Conservation (phyloP, 2,888 invertebrate species). For the Drosophila mettleri region DNA sequence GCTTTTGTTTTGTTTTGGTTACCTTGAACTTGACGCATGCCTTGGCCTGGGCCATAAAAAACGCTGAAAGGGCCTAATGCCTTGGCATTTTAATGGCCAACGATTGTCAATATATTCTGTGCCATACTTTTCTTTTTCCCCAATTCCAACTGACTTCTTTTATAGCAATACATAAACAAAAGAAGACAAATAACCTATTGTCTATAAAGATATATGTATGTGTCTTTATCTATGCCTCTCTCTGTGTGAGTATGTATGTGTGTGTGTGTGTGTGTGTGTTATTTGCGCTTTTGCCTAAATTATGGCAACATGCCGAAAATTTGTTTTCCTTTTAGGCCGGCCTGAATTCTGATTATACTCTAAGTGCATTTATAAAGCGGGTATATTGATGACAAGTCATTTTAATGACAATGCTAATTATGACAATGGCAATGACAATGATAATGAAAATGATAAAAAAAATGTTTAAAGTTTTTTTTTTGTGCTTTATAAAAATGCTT, state of each 20-base stretch:
- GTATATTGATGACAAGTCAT: background rate
- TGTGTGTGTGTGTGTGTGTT: conserved; percentile 20
- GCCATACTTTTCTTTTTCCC: conserved; percentile 46
- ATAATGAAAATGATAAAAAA: background rate
- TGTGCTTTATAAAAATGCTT: too few species aligned
- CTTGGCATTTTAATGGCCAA: conserved; percentile 68
- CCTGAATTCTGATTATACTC: conserved; percentile 8
- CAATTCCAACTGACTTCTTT: conserved; percentile 35
- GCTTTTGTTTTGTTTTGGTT: conserved; percentile 38
- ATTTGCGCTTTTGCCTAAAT: conserved; percentile 53
- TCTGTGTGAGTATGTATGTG: background rate
- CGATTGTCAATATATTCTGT: conserved; percentile 70
- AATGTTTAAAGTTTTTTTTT: background rate
- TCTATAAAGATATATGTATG: conserved; percentile 24
- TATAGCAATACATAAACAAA: conserved; percentile 25
- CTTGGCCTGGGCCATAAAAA: conserved; percentile 50
- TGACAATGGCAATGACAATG: background rate
- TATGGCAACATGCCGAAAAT: conserved; percentile 69
- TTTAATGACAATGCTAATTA: too few species aligned
- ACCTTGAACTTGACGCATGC: conserved; percentile 71
- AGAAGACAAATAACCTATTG: conserved; percentile 42
- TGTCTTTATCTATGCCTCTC: conserved; percentile 1
- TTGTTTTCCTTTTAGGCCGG: conserved; percentile 52
- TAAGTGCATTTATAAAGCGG: background rate
- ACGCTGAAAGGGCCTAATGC: conserved; percentile 43